Evolutionary conservation across 2,113 vertebrate genomes (phyloP).

Genomic region (Phyllostomus discolor): DNA sequence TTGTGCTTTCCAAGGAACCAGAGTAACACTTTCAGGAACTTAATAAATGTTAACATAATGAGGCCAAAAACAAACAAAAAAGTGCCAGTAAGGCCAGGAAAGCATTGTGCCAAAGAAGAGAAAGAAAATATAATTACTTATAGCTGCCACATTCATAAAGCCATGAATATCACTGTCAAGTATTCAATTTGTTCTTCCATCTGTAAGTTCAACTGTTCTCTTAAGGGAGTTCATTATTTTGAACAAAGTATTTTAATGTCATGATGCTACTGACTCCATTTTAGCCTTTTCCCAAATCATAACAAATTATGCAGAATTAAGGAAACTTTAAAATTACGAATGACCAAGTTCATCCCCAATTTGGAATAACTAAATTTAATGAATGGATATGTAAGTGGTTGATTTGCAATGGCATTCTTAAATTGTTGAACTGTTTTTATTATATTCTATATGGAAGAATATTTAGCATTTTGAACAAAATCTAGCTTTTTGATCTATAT

Average conservation of each 20-base stretch:
- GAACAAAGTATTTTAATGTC: neutral
- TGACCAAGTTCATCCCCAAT: neutral
- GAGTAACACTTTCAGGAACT: neutral
- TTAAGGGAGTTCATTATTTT: neutral
- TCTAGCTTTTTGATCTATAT: neutral
- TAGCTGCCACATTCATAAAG: neutral
- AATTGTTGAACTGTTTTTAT: neutral
- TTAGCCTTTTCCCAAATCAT: neutral
- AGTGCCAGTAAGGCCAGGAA: neutral
- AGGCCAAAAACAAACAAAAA: neutral
- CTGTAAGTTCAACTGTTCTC: neutral
- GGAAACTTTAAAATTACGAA: conserved; percentile 20
- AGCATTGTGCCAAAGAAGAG: neutral
- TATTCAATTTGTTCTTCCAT: neutral
- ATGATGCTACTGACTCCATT: neutral
- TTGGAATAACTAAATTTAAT: conserved; percentile 9
- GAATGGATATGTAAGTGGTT: neutral
- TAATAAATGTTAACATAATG: neutral
- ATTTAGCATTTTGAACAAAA: neutral
- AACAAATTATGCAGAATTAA: neutral
- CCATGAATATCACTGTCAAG: neutral
- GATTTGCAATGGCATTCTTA: neutral
- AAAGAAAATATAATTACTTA: neutral
- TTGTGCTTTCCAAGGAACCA: neutral
- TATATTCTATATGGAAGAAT: neutral